Percentiles rank a stretch among this genome's conserved stretches.
Conservation (phyloP, 2,113 vertebrate species). For the Syngnathus floridae region DNA sequence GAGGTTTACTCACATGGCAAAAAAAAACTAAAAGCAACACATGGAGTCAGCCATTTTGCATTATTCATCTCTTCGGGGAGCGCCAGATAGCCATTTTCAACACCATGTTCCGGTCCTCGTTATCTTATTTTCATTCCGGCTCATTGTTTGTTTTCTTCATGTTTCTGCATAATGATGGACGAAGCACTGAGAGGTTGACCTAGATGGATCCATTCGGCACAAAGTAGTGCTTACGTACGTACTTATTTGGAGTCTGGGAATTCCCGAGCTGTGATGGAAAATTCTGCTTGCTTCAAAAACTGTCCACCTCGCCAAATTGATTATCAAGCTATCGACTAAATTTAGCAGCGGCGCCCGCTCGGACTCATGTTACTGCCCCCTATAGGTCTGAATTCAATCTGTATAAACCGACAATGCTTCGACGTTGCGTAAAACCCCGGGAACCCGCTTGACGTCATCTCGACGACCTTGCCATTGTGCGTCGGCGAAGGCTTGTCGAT, state of each 20-base stretch:
- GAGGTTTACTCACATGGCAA: conserved; percentile 11
- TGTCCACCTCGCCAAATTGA: too few relatives aligned
- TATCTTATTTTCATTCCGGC: conserved; percentile 44
- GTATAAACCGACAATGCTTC: too few relatives aligned
- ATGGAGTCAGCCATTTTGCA: conserved; percentile 40
- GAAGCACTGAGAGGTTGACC: not conserved
- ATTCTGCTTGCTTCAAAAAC: too few relatives aligned
- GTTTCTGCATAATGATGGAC: not conserved
- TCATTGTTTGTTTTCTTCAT: conserved; percentile 4
- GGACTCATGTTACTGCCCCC: too few relatives aligned
- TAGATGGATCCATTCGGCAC: not conserved
- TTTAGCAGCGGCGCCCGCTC: too few relatives aligned
- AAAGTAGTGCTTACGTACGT: not conserved
- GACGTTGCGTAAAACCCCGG: too few relatives aligned
- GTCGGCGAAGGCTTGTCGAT: conserved; percentile 2
- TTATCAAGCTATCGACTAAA: too few relatives aligned
- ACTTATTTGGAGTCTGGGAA: not conserved
- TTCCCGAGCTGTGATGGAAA: too few relatives aligned
- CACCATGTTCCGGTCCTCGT: conserved; percentile 50
- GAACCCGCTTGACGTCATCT: not conserved
- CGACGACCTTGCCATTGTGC: conserved; percentile 3
- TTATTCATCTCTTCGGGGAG: conserved; percentile 65
- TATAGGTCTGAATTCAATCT: too few relatives aligned
- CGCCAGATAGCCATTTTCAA: conserved; percentile 62
- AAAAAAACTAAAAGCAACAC: conserved; percentile 1